phyloP scores from a whole-genome alignment of 2,888 invertebrate species.

The Catocala nupta region DNA sequence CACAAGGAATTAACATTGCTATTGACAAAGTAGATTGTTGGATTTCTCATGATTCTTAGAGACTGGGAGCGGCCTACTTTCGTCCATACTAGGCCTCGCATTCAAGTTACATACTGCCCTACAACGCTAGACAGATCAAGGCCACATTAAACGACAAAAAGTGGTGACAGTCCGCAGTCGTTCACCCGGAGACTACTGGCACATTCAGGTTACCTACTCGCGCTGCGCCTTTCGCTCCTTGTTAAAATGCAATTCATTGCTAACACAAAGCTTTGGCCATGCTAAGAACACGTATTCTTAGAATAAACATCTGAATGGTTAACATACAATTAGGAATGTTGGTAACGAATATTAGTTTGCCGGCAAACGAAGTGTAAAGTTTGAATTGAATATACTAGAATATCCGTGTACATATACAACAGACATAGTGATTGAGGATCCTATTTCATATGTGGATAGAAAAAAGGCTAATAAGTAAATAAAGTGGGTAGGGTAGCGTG shows the following conservation, averaged over 20 bases:
- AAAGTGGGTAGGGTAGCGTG: background rate
- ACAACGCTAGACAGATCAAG: constrained; percentile 71
- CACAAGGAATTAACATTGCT: constrained; percentile 52
- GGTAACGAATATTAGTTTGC: constrained; percentile 8
- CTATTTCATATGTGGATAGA: background rate
- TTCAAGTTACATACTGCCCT: constrained; percentile 71
- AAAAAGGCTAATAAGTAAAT: background rate
- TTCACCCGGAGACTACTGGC: constrained; percentile 69
- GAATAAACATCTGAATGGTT: constrained; percentile 9
- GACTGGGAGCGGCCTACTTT: constrained; percentile 76
- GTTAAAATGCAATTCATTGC: constrained; percentile 51
- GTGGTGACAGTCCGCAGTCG: constrained; percentile 52
- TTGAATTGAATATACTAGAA: constrained; percentile 11
- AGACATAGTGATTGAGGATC: too few relatives aligned
- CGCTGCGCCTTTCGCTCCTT: constrained; percentile 48
- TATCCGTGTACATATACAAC: constrained; percentile 5
- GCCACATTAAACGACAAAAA: constrained; percentile 72
- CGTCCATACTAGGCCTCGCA: constrained; percentile 65
- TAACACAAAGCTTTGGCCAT: background rate
- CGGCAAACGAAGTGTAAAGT: background rate
- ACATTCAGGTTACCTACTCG: constrained; percentile 71
- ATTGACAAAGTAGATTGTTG: constrained; percentile 55
- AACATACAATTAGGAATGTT: constrained; percentile 13
- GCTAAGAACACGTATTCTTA: background rate
- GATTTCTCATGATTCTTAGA: constrained; percentile 74